Evolutionary conservation across 2,888 invertebrate genomes (phyloP).

Genomic region (Drosophila niveifrons): DNA sequence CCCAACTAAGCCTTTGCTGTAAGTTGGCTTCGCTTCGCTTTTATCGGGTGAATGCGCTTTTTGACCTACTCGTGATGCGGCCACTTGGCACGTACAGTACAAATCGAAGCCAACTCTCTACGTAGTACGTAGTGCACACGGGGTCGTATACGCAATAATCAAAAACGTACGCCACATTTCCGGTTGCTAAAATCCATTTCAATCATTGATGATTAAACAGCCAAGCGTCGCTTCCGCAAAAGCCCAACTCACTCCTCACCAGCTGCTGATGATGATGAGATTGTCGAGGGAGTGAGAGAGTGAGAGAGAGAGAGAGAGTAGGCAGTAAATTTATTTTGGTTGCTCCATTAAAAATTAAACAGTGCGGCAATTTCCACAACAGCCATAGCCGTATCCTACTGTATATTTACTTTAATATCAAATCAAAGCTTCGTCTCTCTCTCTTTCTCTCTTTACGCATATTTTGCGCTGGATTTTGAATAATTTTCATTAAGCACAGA

Average conservation of each 20-base stretch:
- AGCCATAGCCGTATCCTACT: not conserved
- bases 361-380: slow-evolving; percentile 45
- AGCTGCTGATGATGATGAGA: slow-evolving; percentile 35
- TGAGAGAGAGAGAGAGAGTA: slow-evolving; percentile 13
- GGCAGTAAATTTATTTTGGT: slow-evolving; percentile 67
- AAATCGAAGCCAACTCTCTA: not conserved
- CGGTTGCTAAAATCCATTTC: slow-evolving; percentile 61
- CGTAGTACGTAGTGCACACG: not conserved
- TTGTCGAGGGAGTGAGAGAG: slow-evolving; percentile 29
- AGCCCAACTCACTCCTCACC: not conserved
- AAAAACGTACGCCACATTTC: slow-evolving; percentile 51
- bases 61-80: slow-evolving; percentile 56
- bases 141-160: slow-evolving; percentile 39
- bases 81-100: slow-evolving; percentile 50
- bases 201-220: slow-evolving; percentile 79
- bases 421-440: slow-evolving; percentile 61
- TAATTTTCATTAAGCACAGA: slow-evolving; percentile 47
- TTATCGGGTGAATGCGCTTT: slow-evolving; percentile 74
- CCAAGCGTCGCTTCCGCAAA: slow-evolving; percentile 38
- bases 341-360: slow-evolving; percentile 70
- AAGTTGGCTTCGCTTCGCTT: slow-evolving; percentile 17
- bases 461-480: slow-evolving; percentile 31
- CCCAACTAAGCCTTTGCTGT: slow-evolving; percentile 7
- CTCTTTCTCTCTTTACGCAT: not conserved
- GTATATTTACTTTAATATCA: slow-evolving; percentile 73